Evolutionary conservation across 2,888 invertebrate genomes (phyloP).

Genomic region (Drosophila greeni): DNA sequence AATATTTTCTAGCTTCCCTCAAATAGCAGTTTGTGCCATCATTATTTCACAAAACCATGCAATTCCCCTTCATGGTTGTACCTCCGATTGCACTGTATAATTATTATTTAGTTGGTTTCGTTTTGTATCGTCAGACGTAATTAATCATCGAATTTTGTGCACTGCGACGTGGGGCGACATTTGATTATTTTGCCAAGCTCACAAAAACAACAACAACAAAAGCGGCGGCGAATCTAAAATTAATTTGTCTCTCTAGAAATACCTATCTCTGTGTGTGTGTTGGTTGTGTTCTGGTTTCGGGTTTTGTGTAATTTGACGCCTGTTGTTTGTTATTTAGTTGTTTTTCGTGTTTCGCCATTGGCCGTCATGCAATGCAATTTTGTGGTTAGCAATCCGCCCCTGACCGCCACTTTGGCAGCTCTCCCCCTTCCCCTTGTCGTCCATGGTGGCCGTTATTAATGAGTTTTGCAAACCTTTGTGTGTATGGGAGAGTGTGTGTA

Average conservation of each 20-base stretch:
- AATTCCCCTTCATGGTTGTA: neutral
- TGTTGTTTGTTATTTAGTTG: constrained; percentile 74
- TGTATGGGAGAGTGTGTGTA: neutral
- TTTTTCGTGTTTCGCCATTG: constrained; percentile 56
- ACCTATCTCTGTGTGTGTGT: constrained; percentile 8
- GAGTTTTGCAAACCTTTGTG: constrained; percentile 50
- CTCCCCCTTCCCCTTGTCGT: neutral
- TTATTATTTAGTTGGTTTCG: constrained; percentile 45
- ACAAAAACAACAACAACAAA: constrained; percentile 26
- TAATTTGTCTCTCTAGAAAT: constrained; percentile 57
- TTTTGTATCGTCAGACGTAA: constrained; percentile 53
- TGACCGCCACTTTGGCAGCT: neutral
- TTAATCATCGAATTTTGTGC: constrained; percentile 64
- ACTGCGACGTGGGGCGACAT: constrained; percentile 51
- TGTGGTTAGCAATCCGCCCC: constrained; percentile 57
- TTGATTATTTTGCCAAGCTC: constrained; percentile 61
- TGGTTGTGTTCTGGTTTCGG: constrained; percentile 52
- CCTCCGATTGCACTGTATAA: constrained; percentile 34
- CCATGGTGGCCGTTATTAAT: constrained; percentile 58
- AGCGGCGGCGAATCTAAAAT: constrained; percentile 62
- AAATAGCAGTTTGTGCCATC: neutral
- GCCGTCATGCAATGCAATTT: constrained; percentile 72
- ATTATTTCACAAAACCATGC: neutral
- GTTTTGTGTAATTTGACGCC: constrained; percentile 72
- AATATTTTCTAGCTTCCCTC: neutral